Base-by-base conservation (phyloP, 1,140 invertebrate species). In the Lerema accius region DNA sequence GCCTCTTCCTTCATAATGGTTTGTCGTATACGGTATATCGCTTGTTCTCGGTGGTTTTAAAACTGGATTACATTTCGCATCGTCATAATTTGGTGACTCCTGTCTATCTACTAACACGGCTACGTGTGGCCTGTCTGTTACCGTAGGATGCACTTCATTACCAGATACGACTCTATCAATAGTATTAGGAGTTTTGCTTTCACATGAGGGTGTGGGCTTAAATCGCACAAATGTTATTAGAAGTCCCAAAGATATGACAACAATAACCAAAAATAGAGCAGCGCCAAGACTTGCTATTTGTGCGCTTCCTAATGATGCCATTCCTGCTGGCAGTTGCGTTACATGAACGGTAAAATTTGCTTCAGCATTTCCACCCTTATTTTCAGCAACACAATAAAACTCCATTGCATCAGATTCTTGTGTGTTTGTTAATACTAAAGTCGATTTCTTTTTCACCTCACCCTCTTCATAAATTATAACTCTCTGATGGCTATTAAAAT, bases 361-460 rank as follows among this genome's bases (percentile, higher is more conserved):
- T 90, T 97, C 96, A n/a, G 96, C 96, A 77, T 94, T 96, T 1
- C 98, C 98, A 6, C 96, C 97, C 53, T 95, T 93, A 86, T 99
- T 99, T 78, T 97, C 96, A 10, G 97, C 97, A 0, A 97, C 94
- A 84, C 98, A 99, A 73, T 95, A 95, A 90, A 98, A 98, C 71
- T 97, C 96, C 17, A 95, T 96, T 17, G 96, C 95, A 82, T 99
- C 97, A 4, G 95, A 94, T 79, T 97, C 95, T 78, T 96, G 95
- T 9, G 96, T 95, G 79, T 97, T 96, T 17, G 95, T 96, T 49
- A 99, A 92, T 17, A 98, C 93, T 42, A 99, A 91, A 3, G 93
- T 93, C 48, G 96, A 97, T 39, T 92, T 94, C 83, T 96, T 97
- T 75, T 94, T 94, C 40, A 92, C 91, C 11, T 93, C 92, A 0